Evolutionary conservation across 1,140 invertebrate species (phyloP).

Genomic region (honey bee (Apis mellifera)): DNA sequence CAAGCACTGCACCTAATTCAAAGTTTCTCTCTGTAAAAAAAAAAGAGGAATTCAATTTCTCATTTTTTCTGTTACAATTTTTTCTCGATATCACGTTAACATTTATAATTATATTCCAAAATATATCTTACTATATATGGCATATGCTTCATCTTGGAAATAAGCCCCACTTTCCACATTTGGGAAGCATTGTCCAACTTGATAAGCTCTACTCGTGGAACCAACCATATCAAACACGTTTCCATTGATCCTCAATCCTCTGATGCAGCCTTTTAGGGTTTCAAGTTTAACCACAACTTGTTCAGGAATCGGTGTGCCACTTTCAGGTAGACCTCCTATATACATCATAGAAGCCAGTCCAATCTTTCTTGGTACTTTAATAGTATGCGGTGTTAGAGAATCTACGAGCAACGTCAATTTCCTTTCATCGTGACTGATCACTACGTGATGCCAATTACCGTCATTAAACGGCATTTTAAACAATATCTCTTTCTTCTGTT

Average conservation of each 20-base stretch:
- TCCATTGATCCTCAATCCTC: constrained; percentile 88
- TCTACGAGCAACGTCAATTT: constrained; percentile 88
- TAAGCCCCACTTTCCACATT: constrained; percentile 92
- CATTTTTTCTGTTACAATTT: neutral
- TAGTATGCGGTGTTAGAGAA: constrained; percentile 83
- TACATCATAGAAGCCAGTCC: constrained; percentile 88
- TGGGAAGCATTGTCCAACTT: constrained; percentile 93
- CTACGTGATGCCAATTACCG: constrained; percentile 92
- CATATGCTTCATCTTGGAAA: constrained; percentile 92
- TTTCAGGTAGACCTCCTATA: constrained; percentile 89
- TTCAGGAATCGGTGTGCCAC: constrained; percentile 80
- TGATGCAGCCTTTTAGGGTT: constrained; percentile 92
- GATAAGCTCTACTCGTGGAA: constrained; percentile 84
- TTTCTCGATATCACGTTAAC: too few species aligned
- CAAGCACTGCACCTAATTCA: constrained; percentile 85
- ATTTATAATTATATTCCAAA: neutral
- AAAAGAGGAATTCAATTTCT: neutral
- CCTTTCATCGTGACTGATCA: constrained; percentile 83
- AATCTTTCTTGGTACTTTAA: constrained; percentile 86
- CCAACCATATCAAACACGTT: constrained; percentile 88
- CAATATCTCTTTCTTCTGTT: constrained; percentile 84
- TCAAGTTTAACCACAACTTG: constrained; percentile 85
- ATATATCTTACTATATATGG: constrained; percentile 87
- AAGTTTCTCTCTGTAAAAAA: constrained; percentile 85
- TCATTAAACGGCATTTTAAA: constrained; percentile 87